Evolutionary conservation across 2,113 vertebrate species (phyloP), one percentile per base, ranked within the genome.

Genomic region (Solea solea): DNA sequence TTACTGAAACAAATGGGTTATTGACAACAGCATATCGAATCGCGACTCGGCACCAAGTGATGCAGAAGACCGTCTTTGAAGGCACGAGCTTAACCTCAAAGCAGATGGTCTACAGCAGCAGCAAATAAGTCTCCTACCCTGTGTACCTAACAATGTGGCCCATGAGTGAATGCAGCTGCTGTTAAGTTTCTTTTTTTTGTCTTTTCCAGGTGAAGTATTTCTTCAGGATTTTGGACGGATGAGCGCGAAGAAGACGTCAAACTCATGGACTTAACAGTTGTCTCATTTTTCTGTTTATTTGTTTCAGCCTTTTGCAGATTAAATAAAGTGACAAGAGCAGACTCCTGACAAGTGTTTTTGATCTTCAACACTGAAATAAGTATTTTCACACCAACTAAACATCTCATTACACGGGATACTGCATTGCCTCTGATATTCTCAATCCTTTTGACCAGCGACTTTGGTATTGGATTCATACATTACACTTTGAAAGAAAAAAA

Each of bases 401-500:
- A 92, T 95, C 95, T 93, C 94, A 94, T 95, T 95, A 96, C 95
- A 94, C 88, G 95, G 96, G 96, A 94, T 94, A 96, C 96, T 96
- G 95, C 96, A 95, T 96, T 95, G 95, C 94, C 94, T 96, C 90
- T 94, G 95, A 96, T 94, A 94, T 95, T 95, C 95, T 95, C 42
- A 42, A 72, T 90, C 83, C 53, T 94, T 96, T 94, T 95, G 94
- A 98, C 96, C 95, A 96, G 95, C 95, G 95, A 97, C 96, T 99
- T 99, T 99, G 97, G 97, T 97, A 94, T 98, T 95, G 79, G 93
- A 94, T 98, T 95, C 93, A 95, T 95, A 98, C 95, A 95, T 96
- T 96, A 97, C 94, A 96, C 94, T 95, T 96, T 95, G 95, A 34
- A 34, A 34, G 95, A 97, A 94, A 61, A 59, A 97, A 98, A 97